Evolutionary conservation across 2,113 vertebrate genomes (phyloP), one percentile per base, ranked within the genome.

Genomic region (Melanerpes formicivorus): DNA sequence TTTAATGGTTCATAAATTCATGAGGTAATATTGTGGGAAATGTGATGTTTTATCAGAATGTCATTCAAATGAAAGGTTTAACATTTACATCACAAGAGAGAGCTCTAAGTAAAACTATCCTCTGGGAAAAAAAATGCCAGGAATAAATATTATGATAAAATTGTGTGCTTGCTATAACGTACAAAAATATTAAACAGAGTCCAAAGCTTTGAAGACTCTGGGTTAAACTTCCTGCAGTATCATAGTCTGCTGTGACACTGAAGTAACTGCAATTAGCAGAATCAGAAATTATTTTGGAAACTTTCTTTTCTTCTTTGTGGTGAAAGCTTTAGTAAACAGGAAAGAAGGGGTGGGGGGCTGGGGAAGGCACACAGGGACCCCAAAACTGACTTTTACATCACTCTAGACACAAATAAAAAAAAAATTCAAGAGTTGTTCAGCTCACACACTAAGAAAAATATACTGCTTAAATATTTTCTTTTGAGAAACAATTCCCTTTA

Each of bases 51-150:
- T 99, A 99, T 99, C 99, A 98, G 98, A 98, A 98, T 99, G 98
- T 98, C 98, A 99, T 99, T 99, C 98, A 98, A 99, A 99, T 98
- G 97, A 98, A 98, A 98, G 98, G 98, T 98, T 98, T 98, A 98
- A 97, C 98, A 99, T 99, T 99, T 99, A 98, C 98, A 99, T 99
- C 98, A 99, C 98, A 99, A 99, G 98, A 98, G 98, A 80, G 74
- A 95, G 97, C 97, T 93, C 95, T 93, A 97, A 97, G 98, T 96
- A 96, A 98, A 98, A 97, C 95, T 93, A 95, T 97, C 98, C 98
- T 97, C 93, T 58, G 97, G 98, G 98, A 97, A 96, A 96, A 96
- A 96, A 97, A 97, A 97, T 93, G 96, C 97, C 97, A 97, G 95
- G 98, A 97, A 98, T 97, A 98, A 98, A 96, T 92, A 97, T 91